phyloP scores from a whole-genome alignment of 2,888 invertebrate species.

The Pachliopta kotzebuea region DNA sequence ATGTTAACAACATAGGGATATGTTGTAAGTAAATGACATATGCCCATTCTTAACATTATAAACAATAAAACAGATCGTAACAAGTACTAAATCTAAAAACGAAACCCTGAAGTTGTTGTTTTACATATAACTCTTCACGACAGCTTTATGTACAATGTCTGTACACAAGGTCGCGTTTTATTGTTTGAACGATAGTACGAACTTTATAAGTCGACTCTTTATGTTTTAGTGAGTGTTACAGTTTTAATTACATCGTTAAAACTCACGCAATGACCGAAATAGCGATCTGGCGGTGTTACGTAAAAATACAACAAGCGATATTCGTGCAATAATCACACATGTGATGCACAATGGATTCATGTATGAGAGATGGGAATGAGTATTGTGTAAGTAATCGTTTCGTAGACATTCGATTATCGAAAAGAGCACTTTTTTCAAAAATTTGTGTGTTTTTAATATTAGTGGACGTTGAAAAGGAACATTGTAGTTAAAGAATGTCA shows the following conservation, averaged over 20 bases:
- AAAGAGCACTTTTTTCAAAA: too few relatives aligned
- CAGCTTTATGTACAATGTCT: slow-evolving; percentile 24
- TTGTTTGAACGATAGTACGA: slow-evolving; percentile 38
- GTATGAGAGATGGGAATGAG: too few relatives aligned
- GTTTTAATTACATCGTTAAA: slow-evolving; percentile 33
- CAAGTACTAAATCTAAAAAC: slow-evolving; percentile 16
- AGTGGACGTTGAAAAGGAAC: too few relatives aligned
- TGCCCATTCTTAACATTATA: neutral
- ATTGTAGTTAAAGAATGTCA: too few relatives aligned
- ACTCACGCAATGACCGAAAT: slow-evolving; percentile 10
- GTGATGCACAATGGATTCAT: too few relatives aligned
- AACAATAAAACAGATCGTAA: neutral
- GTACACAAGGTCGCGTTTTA: slow-evolving; percentile 38
- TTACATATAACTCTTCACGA: slow-evolving; percentile 12
- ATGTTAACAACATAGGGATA: neutral
- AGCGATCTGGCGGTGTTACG: neutral
- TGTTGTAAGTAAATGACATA: neutral
- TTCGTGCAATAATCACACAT: too few relatives aligned
- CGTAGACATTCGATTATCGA: too few relatives aligned
- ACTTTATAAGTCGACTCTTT: slow-evolving; percentile 38
- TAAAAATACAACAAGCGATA: too few relatives aligned
- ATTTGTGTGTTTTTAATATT: too few relatives aligned
- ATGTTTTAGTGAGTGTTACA: slow-evolving; percentile 35
- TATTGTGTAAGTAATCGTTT: too few relatives aligned
- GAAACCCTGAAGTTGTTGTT: slow-evolving; percentile 19